Evolutionary conservation across 2,797 vertebrate genomes (phyloP), one percentile per base, ranked within the genome.

Genomic region (Tympanoctomys barrerae): DNA sequence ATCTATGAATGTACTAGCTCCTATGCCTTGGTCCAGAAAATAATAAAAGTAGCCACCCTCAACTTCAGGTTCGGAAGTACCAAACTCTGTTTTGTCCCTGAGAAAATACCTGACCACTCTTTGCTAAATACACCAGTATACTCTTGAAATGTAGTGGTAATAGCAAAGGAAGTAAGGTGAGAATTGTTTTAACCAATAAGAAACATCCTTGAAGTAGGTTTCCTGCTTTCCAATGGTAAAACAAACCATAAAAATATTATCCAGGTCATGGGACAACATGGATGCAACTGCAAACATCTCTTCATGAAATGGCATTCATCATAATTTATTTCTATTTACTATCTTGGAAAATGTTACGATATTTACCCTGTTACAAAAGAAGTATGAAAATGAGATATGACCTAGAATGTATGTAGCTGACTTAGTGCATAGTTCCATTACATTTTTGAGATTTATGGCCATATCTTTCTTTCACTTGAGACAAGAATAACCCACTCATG

Each of bases 281-380:
- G 18, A 75, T 87, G 59, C 22, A 87, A 81, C 61, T 94, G 66
- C 54, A 33, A 87, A 87, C n/a, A 36, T 81, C 54, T 88, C 73
- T 79, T 94, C 42, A 33, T 59, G 54, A 92, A 92, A 80, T 83
- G 16, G 0, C n/a, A 92, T 75, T 91, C 10, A 59, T 79, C 16
- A 88, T 86, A 89, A 39, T 94, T 90, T 79, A 62, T 75, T 89
- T 54, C 70, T 87, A 87, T 88, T 92, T 96, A 73, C 33, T 73
- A 82, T 10, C 42, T 96, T 92, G 54, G 93, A 89, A 94, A 88
- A 81, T 42, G 7, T 7, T 79, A 49, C 52, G 54, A 54, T 21
- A 78, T 90, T 92, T 71, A 86, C 13, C 78, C n/a, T 31, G 10
- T 68, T 70, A 61, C 16, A 73, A 75, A 89, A 91, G 21, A 89